A percentile compares a stretch with the other conserved stretches of the same genome.
phyloP scores from a whole-genome alignment of 2,888 invertebrate species.

The Acanthosepion lycidas region DNA sequence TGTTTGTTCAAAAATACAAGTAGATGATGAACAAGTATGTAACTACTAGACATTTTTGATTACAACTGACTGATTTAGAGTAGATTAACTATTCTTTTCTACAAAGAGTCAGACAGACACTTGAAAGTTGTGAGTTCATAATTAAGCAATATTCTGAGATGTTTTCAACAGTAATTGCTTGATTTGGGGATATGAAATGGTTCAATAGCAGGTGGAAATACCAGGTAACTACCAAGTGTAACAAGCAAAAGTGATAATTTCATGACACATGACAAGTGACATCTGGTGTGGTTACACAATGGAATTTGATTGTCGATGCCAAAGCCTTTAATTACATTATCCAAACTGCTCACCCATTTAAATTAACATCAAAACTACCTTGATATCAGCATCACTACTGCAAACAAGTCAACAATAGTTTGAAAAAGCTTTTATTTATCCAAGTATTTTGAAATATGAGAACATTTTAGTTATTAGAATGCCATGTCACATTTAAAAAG shows the following conservation, averaged over 20 bases:
- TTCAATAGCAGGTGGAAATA: not conserved
- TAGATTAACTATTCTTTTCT: no score
- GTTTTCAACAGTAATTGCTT: not conserved
- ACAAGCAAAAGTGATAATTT: slow-evolving; percentile 1
- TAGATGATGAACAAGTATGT: no score
- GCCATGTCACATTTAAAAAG: not conserved
- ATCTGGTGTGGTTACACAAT: not conserved
- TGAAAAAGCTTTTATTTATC: not conserved
- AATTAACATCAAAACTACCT: not conserved
- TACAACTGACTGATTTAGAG: no score
- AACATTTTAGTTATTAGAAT: not conserved
- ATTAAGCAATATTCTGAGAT: not conserved
- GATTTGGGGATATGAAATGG: not conserved
- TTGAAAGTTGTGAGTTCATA: no score
- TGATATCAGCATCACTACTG: not conserved
- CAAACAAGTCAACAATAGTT: not conserved
- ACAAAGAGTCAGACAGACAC: no score
- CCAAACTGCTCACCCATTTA: not conserved
- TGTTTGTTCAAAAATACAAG: no score
- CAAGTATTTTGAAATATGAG: not conserved
- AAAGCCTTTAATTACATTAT: not conserved
- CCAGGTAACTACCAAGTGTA: slow-evolving; percentile 3
- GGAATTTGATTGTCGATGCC: not conserved
- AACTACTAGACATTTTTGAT: no score
- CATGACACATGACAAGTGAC: not conserved